These are phyloP conservation scores for Uria lomvia DNA, from an alignment of 2,113 vertebrate genomes.

Conservation along the genomic window DNA sequence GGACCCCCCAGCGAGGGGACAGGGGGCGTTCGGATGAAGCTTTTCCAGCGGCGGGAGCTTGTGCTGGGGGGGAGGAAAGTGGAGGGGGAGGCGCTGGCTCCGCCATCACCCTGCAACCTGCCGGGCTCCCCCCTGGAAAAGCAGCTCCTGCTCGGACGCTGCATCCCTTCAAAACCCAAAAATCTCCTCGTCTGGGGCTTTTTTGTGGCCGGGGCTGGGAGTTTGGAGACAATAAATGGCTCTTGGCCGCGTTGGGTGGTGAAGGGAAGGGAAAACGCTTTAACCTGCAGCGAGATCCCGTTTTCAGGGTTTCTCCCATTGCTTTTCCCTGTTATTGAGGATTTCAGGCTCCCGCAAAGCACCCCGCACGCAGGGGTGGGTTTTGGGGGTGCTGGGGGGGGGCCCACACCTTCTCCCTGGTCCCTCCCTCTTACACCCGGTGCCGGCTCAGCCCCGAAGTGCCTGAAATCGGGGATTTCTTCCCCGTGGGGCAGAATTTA, in stretches of 20 bases:
- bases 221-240: background rate
- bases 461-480: background rate
- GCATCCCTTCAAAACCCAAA: background rate
- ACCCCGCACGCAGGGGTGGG: background rate
- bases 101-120: background rate
- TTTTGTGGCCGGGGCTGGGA: no score
- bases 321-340: background rate
- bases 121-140: background rate
- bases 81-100: background rate
- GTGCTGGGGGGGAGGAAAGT: no score
- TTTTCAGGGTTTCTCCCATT: fast-evolving
- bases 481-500: background rate
- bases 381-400: background rate
- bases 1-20: background rate
- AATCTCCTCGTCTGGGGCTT: no score
- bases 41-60: no score
- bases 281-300: background rate
- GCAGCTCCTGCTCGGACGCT: fast-evolving
- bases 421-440: no score
- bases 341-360: background rate
- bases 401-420: background rate
- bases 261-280: background rate
- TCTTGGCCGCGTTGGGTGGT: no score
- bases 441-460: background rate
- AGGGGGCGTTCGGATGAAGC: no score